phyloP scores from a whole-genome alignment of 2,797 vertebrate genomes.

The Buphagus erythrorhynchus region DNA sequence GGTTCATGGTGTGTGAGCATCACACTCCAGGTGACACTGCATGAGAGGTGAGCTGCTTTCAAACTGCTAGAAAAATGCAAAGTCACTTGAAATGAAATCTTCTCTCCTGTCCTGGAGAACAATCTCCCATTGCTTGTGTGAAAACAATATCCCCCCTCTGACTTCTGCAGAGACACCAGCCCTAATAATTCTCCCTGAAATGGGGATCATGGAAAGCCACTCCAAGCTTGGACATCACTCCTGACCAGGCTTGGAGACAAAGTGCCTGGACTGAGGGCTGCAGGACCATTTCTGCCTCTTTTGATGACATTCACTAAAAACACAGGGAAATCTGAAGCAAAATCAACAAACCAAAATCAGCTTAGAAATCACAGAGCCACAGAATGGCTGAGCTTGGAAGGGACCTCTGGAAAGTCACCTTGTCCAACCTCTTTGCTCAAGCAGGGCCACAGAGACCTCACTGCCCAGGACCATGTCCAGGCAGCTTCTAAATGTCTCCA shows the following conservation, averaged over 20 bases:
- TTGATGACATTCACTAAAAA: neutral
- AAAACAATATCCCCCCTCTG: neutral
- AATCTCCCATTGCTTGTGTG: neutral
- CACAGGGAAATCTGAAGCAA: neutral
- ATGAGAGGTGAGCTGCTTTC: neutral
- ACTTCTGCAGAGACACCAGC: neutral
- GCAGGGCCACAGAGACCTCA: neutral
- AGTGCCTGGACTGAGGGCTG: neutral
- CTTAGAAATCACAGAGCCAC: neutral
- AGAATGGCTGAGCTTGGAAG: neutral
- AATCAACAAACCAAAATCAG: neutral
- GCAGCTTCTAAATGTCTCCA: neutral
- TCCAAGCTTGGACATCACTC: neutral
- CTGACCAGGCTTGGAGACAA: neutral
- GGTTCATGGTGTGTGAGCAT: neutral
- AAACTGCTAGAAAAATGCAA: neutral
- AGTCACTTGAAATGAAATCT: neutral
- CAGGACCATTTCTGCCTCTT: neutral
- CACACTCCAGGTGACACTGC: fast-evolving
- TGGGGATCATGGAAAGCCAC: neutral
- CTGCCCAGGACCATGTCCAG: neutral
- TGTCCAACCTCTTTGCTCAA: neutral
- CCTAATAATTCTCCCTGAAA: neutral
- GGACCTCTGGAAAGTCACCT: neutral
- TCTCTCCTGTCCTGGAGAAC: neutral